phyloP scores from a whole-genome alignment of 2,113 vertebrate genomes.

The Dermatemys mawii region DNA sequence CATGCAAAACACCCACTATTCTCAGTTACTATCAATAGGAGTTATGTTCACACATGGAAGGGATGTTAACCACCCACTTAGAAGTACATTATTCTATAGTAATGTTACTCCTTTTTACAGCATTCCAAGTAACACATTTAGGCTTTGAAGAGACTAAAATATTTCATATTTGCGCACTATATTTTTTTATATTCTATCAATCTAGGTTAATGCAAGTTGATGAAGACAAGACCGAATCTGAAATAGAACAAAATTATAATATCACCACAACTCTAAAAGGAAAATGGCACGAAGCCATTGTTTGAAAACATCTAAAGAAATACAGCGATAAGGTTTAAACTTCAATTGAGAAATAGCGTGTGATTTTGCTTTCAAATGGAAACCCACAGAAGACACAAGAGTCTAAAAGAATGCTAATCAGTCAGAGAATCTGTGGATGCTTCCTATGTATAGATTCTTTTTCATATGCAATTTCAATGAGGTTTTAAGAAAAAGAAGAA shows the following conservation, averaged over 20 bases:
- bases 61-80: background rate
- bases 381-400: conserved; percentile 1
- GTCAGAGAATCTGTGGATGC: background rate
- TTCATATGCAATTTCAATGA: background rate
- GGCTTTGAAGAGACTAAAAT: background rate
- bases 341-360: conserved; percentile 1
- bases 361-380: conserved; percentile 18
- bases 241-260: background rate
- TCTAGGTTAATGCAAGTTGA: background rate
- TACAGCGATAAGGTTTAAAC: background rate
- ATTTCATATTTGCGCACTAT: background rate
- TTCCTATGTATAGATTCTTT: background rate
- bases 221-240: background rate
- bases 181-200: background rate
- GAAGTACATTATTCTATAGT: background rate
- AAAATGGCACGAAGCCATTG: background rate
- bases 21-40: background rate
- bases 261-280: background rate
- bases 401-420: conserved; percentile 26
- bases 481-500: background rate
- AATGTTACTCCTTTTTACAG: background rate
- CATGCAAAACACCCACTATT: background rate
- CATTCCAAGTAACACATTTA: background rate
- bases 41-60: background rate
- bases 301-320: background rate